These are phyloP conservation scores for Tenthredo scrophulariae DNA, from an alignment of 2,888 invertebrate genomes.

Conservation along the genomic window DNA sequence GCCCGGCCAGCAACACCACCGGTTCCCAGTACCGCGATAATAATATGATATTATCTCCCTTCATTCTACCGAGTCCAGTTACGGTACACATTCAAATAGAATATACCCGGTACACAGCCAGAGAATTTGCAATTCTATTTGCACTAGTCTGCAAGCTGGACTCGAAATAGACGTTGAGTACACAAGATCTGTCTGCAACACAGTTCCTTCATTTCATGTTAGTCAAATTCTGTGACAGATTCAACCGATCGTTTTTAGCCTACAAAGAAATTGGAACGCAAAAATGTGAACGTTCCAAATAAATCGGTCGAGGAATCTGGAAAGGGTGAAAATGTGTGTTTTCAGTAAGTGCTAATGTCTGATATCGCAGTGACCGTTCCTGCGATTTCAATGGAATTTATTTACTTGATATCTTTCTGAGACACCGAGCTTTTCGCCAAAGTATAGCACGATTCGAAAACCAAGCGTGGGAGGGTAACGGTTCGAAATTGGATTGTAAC, in stretches of 20 bases:
- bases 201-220: neutral
- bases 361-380: neutral
- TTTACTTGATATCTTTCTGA: neutral
- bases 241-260: neutral
- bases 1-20: constrained; percentile 13
- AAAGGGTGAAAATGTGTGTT: neutral
- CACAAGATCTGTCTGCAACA: neutral
- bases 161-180: neutral
- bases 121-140: constrained; percentile 5
- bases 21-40: constrained; percentile 32
- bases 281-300: neutral
- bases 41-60: constrained; percentile 48
- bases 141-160: neutral
- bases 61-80: constrained; percentile 34
- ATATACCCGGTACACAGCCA: neutral
- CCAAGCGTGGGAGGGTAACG: neutral
- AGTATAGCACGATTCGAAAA: neutral
- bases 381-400: neutral
- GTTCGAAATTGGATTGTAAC: neutral
- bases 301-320: neutral
- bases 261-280: neutral
- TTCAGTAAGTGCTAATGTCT: neutral
- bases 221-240: neutral
- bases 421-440: neutral
- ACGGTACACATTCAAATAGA: neutral